Percentiles rank a stretch among this genome's conserved stretches.
Conservation (phyloP, 1,140 invertebrate genomes). For the Drosophila azteca region DNA sequence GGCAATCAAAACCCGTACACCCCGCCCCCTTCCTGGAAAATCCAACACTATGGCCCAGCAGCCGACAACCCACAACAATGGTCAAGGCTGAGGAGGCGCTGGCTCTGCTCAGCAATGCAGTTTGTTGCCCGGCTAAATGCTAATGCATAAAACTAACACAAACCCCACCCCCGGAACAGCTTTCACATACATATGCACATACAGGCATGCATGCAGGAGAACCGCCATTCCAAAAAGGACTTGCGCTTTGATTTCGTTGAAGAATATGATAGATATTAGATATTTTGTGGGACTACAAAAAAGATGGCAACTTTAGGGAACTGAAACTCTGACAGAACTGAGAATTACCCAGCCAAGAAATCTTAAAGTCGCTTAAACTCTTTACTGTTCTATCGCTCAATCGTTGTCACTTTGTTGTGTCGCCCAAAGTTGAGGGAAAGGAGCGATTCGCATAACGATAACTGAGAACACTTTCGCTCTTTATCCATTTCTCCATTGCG, state of each 20-base stretch:
- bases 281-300: too few species aligned
- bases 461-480: conserved; percentile 36
- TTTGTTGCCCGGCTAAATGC: conserved; percentile 58
- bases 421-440: conserved; percentile 21
- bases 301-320: too few species aligned
- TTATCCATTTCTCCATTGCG: conserved; percentile 2
- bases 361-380: neutral
- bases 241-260: neutral
- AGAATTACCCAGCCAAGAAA: too few species aligned
- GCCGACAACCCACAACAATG: conserved; percentile 37
- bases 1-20: neutral
- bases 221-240: conserved; percentile 13
- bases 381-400: conserved; percentile 23
- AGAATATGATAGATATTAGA: too few species aligned
- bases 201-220: neutral
- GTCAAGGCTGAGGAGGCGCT: conserved; percentile 39
- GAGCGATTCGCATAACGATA: conserved; percentile 43
- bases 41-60: neutral
- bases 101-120: conserved; percentile 32
- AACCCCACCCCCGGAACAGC: neutral
- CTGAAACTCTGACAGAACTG: too few species aligned
- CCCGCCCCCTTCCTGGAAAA: neutral
- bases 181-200: conserved; percentile 12
- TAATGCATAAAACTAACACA: conserved; percentile 59
- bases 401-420: conserved; percentile 13